A percentile compares a stretch with the other conserved stretches of the same genome.
Evolutionary conservation across 2,797 vertebrate genomes (phyloP).

Genomic region (Coccyzus lansbergi): DNA sequence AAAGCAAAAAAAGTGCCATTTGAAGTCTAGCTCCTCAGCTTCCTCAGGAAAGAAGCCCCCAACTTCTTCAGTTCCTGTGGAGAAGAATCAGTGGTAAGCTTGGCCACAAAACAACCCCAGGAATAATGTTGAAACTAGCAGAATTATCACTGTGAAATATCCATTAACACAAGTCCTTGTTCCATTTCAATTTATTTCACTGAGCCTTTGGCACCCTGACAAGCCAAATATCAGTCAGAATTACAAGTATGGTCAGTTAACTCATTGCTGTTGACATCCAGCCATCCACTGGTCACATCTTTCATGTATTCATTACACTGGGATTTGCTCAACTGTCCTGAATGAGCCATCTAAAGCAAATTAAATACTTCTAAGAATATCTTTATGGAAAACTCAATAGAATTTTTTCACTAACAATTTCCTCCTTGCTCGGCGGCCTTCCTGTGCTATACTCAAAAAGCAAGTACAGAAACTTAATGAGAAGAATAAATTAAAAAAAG

Average conservation of each 20-base stretch:
- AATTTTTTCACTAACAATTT: background rate
- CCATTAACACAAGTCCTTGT: background rate
- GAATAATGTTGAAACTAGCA: background rate
- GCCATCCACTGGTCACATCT: background rate
- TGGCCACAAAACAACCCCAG: background rate
- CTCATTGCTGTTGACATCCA: background rate
- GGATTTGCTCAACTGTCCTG: conserved; percentile 12
- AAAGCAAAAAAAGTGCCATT: background rate
- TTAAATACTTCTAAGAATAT: conserved; percentile 21
- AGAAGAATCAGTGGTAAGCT: background rate
- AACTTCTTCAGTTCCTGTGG: background rate
- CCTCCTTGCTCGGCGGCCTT: background rate
- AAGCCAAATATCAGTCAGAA: conserved; percentile 9
- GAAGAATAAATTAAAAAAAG: background rate
- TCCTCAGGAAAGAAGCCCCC: background rate
- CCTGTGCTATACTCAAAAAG: background rate
- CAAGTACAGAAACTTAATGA: background rate
- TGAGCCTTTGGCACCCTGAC: background rate
- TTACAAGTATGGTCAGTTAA: background rate
- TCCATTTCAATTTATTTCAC: conserved; percentile 15
- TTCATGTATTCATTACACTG: background rate
- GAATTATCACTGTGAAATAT: background rate
- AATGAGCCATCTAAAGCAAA: conserved; percentile 26
- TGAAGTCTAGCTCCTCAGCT: background rate
- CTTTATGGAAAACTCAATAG: background rate